phyloP scores from a whole-genome alignment of 2,797 vertebrate species.

The Danio choprae region DNA sequence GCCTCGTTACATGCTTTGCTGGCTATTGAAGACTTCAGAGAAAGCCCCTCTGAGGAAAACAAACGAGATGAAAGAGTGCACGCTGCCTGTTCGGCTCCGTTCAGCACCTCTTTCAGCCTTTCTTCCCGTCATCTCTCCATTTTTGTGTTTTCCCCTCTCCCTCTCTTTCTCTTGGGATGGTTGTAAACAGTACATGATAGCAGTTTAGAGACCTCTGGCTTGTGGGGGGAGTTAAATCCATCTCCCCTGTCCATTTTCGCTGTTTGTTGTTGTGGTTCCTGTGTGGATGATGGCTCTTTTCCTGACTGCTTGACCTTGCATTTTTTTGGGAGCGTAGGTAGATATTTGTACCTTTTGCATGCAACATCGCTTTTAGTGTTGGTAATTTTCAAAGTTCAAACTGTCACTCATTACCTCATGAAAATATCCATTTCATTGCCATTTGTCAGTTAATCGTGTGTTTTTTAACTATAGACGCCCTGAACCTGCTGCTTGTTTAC shows the following conservation, averaged over 20 bases:
- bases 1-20: constrained; percentile 66
- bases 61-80: constrained; percentile 64
- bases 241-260: constrained; percentile 62
- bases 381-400: constrained; percentile 69
- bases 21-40: constrained; percentile 67
- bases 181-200: constrained; percentile 65
- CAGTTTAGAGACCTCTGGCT: constrained; percentile 64
- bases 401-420: constrained; percentile 69
- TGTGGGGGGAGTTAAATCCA: constrained; percentile 56
- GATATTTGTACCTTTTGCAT: constrained; percentile 52
- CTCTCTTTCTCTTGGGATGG: constrained; percentile 54
- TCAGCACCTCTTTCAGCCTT: constrained; percentile 54
- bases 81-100: constrained; percentile 56
- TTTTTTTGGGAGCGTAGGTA: constrained; percentile 61
- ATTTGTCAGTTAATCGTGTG: constrained; percentile 53
- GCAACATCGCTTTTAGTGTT: constrained; percentile 66
- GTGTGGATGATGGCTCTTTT: constrained; percentile 51
- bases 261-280: constrained; percentile 58
- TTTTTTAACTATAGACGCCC: constrained; percentile 41
- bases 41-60: constrained; percentile 64
- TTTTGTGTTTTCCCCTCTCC: constrained; percentile 29
- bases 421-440: constrained; percentile 62
- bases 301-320: constrained; percentile 65
- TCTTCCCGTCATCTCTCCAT: constrained; percentile 43
- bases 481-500: constrained; percentile 61